Evolutionary conservation across 2,888 invertebrate species (phyloP).

Genomic region (Nephrotoma flavescens): DNA sequence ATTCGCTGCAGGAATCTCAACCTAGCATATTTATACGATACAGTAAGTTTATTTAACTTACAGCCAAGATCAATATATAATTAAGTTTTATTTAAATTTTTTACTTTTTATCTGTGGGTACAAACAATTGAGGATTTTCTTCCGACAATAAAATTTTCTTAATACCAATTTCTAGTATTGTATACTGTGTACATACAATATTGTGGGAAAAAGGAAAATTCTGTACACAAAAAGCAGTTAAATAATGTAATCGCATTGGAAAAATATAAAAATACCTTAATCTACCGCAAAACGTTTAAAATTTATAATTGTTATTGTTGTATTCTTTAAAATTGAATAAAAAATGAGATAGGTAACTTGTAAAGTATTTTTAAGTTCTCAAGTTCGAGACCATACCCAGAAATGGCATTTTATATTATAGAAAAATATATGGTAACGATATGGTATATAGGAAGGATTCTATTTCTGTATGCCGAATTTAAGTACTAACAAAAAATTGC

Average conservation of each 20-base stretch:
- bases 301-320: not conserved
- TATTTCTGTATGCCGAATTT: not conserved
- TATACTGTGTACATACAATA: not conserved
- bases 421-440: not conserved
- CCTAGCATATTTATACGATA: not conserved
- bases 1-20: not conserved
- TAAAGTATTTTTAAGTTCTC: not conserved
- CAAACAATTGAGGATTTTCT: not conserved
- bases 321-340: not conserved
- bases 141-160: not conserved
- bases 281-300: slow-evolving; percentile 3
- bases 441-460: not conserved
- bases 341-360: not conserved
- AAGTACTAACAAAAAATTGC: not conserved
- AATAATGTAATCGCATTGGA: not conserved
- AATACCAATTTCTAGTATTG: not conserved
- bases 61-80: not conserved
- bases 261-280: not conserved
- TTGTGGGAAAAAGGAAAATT: not conserved
- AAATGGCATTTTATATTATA: not conserved
- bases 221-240: not conserved
- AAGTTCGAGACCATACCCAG: not conserved
- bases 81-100: not conserved
- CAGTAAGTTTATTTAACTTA: not conserved
- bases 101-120: not conserved